Evolutionary conservation across 2,888 invertebrate species (phyloP).

Genomic region (Diarsia rubi): DNA sequence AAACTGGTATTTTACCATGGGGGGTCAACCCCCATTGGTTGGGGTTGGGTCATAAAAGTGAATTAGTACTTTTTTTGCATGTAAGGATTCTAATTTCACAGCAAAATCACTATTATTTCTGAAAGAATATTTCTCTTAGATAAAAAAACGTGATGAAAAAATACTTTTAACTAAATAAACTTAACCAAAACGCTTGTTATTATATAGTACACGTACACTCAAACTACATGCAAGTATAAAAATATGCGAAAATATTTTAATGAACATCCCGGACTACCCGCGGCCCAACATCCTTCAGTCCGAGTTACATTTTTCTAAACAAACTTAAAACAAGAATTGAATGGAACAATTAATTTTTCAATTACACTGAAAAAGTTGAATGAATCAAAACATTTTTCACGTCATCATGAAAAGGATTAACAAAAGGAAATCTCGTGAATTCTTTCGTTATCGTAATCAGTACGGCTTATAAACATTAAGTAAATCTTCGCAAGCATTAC

Average conservation of each 20-base stretch:
- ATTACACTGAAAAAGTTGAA: neutral
- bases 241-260: neutral
- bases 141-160: neutral
- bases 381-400: neutral
- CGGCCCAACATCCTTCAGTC: too few species aligned
- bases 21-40: too few species aligned
- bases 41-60: neutral
- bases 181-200: too few species aligned
- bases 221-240: too few species aligned
- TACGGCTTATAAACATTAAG: neutral
- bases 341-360: neutral
- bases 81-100: too few species aligned
- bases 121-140: neutral
- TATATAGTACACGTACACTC: too few species aligned
- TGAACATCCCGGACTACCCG: too few species aligned
- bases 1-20: neutral
- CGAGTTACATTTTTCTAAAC: neutral
- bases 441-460: neutral
- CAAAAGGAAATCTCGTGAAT: neutral
- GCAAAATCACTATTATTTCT: too few species aligned
- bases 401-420: constrained; percentile 6
- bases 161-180: neutral
- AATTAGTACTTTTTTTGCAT: neutral
- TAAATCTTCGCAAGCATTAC: neutral
- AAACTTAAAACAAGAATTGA: neutral